A percentile compares a stretch with the other conserved stretches of the same genome.
Conservation (phyloP, 2,888 invertebrate species). For the Magallana nippona region DNA sequence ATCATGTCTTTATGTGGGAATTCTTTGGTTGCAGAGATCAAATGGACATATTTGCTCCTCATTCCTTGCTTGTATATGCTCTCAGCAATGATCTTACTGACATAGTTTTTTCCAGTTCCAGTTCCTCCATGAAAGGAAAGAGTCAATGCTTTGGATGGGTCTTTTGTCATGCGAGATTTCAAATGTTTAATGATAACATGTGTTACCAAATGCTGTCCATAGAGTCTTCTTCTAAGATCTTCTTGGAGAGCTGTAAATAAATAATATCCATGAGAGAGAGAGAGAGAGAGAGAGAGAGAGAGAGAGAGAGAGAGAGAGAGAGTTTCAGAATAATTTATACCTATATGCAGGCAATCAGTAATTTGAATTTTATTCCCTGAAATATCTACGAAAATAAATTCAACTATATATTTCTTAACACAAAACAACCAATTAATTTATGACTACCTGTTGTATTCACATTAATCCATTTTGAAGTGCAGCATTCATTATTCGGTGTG, state of each 20-base stretch:
- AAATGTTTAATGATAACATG: conserved; percentile 86
- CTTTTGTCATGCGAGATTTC: conserved; percentile 82
- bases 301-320: no score
- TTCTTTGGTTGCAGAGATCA: conserved; percentile 90
- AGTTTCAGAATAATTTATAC: no score
- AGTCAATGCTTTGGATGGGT: conserved; percentile 89
- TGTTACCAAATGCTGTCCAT: conserved; percentile 89
- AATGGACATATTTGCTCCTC: conserved; percentile 88
- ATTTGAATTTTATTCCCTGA: no score
- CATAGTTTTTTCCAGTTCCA: conserved; percentile 83
- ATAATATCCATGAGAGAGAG: not conserved
- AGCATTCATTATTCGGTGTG: conserved; percentile 74
- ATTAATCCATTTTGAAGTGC: conserved; percentile 76
- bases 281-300: no score
- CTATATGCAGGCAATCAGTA: no score
- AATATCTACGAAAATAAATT: no score
- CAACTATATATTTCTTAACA: no score
- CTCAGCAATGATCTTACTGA: conserved; percentile 79
- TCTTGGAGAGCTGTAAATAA: conserved; percentile 72
- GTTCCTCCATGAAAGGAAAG: conserved; percentile 97
- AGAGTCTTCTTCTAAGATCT: conserved; percentile 75
- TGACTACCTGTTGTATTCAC: conserved; percentile 71
- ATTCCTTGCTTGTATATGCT: conserved; percentile 83
- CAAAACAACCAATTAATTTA: no score
- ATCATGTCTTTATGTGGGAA: conserved; percentile 85